Evolutionary conservation across 1,140 invertebrate genomes (phyloP), one percentile per base, ranked within the genome.

Genomic region (Drosophila orosa): DNA sequence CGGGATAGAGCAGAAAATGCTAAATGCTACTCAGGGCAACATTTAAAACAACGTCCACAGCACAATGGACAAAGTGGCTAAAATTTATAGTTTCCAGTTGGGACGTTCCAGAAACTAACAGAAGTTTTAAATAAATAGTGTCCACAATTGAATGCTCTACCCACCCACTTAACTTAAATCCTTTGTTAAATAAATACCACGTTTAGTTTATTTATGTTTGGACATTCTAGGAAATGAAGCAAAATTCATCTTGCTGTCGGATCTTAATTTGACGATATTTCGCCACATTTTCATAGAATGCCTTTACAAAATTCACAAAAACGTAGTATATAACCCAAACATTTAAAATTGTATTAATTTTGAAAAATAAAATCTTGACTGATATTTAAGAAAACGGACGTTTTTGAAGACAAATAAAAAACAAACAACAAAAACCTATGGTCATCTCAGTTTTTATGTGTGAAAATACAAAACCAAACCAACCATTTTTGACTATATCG

Each of bases 391-490:
- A 27, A 59, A 62, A 62, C 35, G 60, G 59, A 59, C 52, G n/a
- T 55, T 40, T 7, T 17, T 8, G 22, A 3, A 15, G 22, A 8
- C 1, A 24, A 7, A 27, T 10, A 45, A 8, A 48, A 12, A 17
- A 12, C 3, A 8, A 61, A 10, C 13, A 48, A 31, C 31, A 29
- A 58, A 10, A 27, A 31, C 17, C 65, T 13, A 25, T 37, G 25
- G 29, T 6, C 33, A 25, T 37, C n/a, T 17, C 50, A 65, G 58
- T 35, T 24, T 13, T 33, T 25, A 13, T 9, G 15, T 39, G 47
- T 71, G 72, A 87, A 89, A 87, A 87, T 74, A 67, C 83, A 89
- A 87, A 87, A 87, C 84, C 84, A 87, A 87, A 87, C 83, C 83
- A 89, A 87, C 80, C 76, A 89, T 77, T 89, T 84, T 80, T 73